These are phyloP conservation scores for Elephantulus edwardii DNA, from an alignment of 2,113 vertebrate species.

Conservation along the genomic window DNA sequence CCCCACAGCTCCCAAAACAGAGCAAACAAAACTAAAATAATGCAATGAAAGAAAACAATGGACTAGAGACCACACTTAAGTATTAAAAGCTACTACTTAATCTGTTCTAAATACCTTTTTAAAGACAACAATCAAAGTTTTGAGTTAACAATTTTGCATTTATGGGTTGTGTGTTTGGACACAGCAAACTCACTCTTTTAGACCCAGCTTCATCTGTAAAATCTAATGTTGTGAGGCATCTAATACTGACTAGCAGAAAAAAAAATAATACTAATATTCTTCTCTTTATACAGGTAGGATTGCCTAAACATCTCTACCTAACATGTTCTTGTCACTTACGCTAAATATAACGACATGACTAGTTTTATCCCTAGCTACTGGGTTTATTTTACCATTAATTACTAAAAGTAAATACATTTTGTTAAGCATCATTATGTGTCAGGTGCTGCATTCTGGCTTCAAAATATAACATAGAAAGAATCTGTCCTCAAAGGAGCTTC, in stretches of 20 bases:
- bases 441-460: neutral
- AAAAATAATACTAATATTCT: neutral
- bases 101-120: neutral
- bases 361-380: neutral
- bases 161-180: neutral
- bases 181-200: constrained; percentile 40
- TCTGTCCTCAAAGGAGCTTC: constrained; percentile 13
- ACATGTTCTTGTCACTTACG: constrained; percentile 13
- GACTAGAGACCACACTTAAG: too few relatives aligned
- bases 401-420: constrained; percentile 23
- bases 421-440: neutral
- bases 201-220: constrained; percentile 12
- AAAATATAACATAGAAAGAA: constrained; percentile 10
- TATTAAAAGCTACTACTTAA: too few relatives aligned
- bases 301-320: neutral
- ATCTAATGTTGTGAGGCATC: neutral
- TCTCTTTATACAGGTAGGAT: neutral
- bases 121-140: neutral
- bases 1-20: neutral
- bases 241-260: constrained; percentile 25
- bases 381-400: neutral
- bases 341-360: neutral
- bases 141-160: constrained; percentile 25
- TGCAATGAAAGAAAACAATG: neutral
- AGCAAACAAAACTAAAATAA: constrained; percentile 38